phyloP scores from a whole-genome alignment of 1,140 invertebrate genomes.

The Philopotamus ludificatus region DNA sequence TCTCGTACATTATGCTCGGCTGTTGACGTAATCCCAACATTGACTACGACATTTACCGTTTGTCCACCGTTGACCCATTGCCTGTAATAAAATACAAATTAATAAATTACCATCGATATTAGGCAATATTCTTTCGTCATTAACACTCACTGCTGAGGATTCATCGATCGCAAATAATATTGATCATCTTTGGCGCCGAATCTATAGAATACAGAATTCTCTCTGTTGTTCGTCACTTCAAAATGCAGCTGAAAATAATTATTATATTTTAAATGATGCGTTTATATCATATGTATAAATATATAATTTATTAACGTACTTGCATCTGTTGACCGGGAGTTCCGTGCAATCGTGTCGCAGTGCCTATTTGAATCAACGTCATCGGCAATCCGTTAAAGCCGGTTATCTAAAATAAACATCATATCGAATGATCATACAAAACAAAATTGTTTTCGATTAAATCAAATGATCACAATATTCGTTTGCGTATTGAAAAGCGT shows the following conservation, averaged over 20 bases:
- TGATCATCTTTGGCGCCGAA: conserved; percentile 58
- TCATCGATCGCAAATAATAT: conserved; percentile 53
- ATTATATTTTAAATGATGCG: neutral
- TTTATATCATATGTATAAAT: neutral
- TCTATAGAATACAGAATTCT: conserved; percentile 51
- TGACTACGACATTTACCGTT: conserved; percentile 56
- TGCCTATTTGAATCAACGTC: conserved; percentile 50
- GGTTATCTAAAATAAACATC: conserved; percentile 44
- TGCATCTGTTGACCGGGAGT: conserved; percentile 49
- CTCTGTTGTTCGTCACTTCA: conserved; percentile 59
- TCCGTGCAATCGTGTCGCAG: conserved; percentile 48
- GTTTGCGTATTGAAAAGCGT: too few species aligned
- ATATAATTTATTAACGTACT: conserved; percentile 40
- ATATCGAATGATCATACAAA: too few species aligned
- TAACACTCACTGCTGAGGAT: conserved; percentile 40
- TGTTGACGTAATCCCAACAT: conserved; percentile 51
- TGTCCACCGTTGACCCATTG: conserved; percentile 55
- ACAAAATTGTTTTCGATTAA: too few species aligned
- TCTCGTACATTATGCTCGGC: conserved; percentile 55
- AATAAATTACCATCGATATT: neutral
- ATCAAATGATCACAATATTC: too few species aligned
- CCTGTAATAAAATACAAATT: conserved; percentile 42
- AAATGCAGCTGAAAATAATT: conserved; percentile 54
- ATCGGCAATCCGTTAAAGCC: conserved; percentile 46
- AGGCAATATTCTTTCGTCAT: neutral